These are phyloP conservation scores for Suncus etruscus DNA, from an alignment of 2,113 vertebrate genomes.

Conservation along the genomic window DNA sequence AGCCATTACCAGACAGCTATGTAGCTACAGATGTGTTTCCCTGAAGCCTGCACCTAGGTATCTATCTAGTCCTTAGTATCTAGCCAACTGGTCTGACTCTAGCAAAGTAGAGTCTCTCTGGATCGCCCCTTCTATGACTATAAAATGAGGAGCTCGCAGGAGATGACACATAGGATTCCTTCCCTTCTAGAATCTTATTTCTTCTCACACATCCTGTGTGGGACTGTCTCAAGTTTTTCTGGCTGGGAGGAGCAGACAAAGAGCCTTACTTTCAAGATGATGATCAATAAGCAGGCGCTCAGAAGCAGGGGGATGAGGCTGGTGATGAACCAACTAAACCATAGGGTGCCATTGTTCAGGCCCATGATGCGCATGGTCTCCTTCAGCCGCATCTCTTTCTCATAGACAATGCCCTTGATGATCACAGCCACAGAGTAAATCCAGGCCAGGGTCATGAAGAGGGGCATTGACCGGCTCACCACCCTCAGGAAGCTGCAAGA, in stretches of 20 bases:
- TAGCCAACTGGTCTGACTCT: background rate
- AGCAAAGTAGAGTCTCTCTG: background rate
- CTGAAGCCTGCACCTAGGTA: background rate
- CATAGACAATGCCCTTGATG: conserved; percentile 97
- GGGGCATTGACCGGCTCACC: conserved; percentile 97
- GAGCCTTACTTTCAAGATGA: conserved; percentile 95
- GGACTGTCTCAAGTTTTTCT: background rate
- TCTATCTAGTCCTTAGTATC: background rate
- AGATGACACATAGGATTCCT: background rate
- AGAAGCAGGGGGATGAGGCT: conserved; percentile 95
- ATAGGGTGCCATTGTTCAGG: conserved; percentile 94
- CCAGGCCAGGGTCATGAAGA: conserved; percentile 99
- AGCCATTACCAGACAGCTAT: background rate
- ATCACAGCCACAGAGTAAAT: conserved; percentile 99
- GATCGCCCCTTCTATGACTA: background rate
- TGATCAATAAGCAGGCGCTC: conserved; percentile 93
- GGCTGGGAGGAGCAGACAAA: background rate
- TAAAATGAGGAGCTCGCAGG: background rate
- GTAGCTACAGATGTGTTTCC: background rate
- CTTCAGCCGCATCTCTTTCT: conserved; percentile 97
- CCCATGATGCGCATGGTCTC: conserved; percentile 99
- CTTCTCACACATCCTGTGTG: fast-evolving
- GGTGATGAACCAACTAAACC: conserved; percentile 99
- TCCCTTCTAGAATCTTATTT: background rate
- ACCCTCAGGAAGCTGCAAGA: conserved; percentile 94